Conservation (phyloP, 2,888 invertebrate species). For the Cacoxenus indagator region DNA sequence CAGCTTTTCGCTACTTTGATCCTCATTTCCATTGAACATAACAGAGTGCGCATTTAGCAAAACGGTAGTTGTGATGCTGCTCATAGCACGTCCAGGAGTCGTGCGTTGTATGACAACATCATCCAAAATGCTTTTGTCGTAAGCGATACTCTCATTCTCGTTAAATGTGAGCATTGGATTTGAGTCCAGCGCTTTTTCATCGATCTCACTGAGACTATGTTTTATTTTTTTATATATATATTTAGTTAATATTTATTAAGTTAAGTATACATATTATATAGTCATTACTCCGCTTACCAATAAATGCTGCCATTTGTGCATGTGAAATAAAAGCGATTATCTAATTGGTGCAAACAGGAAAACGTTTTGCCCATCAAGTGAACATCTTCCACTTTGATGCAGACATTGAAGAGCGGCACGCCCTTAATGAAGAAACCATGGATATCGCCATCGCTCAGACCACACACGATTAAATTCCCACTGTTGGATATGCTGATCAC, state of each 20-base stretch:
- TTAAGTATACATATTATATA: no score
- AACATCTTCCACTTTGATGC: slow-evolving; percentile 60
- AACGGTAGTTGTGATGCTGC: slow-evolving; percentile 39
- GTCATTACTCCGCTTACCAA: slow-evolving; percentile 55
- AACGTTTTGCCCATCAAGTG: slow-evolving; percentile 53
- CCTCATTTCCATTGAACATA: background rate
- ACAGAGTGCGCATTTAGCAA: slow-evolving; percentile 28
- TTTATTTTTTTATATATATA: background rate
- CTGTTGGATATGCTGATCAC: slow-evolving; percentile 60
- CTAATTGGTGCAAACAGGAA: slow-evolving; percentile 57
- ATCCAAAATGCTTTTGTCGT: slow-evolving; percentile 56
- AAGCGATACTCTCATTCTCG: slow-evolving; percentile 57
- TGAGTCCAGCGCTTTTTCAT: slow-evolving; percentile 57
- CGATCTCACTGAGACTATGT: slow-evolving; percentile 59
- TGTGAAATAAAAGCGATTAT: slow-evolving; percentile 54
- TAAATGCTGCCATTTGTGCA: slow-evolving; percentile 68
- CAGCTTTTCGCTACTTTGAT: slow-evolving; percentile 19
- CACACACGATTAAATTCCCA: slow-evolving; percentile 68
- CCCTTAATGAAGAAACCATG: slow-evolving; percentile 69
- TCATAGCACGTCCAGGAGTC: slow-evolving; percentile 42
- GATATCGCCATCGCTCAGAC: slow-evolving; percentile 66
- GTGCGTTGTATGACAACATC: slow-evolving; percentile 53
- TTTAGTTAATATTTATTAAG: background rate
- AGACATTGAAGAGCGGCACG: slow-evolving; percentile 62
- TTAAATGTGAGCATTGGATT: slow-evolving; percentile 48